Conservation (phyloP, 1,140 invertebrate species). For the Brachionus calyciflorus region DNA sequence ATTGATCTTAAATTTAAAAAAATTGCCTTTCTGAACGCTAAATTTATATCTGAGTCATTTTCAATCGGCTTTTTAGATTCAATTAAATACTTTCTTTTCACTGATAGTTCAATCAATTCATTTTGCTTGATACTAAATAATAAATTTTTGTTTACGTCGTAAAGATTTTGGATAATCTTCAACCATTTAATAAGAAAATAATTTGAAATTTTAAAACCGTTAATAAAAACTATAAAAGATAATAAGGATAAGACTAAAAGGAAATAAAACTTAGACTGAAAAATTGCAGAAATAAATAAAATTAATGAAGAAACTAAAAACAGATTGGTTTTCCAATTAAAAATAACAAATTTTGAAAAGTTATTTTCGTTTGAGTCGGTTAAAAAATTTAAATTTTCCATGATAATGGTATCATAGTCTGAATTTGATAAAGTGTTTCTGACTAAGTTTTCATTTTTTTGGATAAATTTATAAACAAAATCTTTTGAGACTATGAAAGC, state of each 20-base stretch:
- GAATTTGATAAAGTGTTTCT: background rate
- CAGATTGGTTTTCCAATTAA: background rate
- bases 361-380: background rate
- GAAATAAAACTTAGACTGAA: background rate
- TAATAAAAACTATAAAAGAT: background rate
- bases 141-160: background rate
- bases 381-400: slow-evolving; percentile 1
- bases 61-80: background rate
- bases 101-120: background rate
- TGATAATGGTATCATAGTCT: background rate
- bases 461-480: background rate
- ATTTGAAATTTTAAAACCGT: background rate
- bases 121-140: background rate
- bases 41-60: background rate
- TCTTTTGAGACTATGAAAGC: background rate
- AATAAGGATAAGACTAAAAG: background rate
- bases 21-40: background rate
- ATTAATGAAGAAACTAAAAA: background rate
- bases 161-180: background rate
- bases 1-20: background rate
- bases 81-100: background rate
- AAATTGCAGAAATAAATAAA: background rate
- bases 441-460: background rate
- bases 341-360: background rate
- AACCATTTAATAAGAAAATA: background rate